Percentiles rank a stretch among this genome's conserved stretches.
Conservation (phyloP, 2,888 invertebrate species). For the Phasia obesa region DNA sequence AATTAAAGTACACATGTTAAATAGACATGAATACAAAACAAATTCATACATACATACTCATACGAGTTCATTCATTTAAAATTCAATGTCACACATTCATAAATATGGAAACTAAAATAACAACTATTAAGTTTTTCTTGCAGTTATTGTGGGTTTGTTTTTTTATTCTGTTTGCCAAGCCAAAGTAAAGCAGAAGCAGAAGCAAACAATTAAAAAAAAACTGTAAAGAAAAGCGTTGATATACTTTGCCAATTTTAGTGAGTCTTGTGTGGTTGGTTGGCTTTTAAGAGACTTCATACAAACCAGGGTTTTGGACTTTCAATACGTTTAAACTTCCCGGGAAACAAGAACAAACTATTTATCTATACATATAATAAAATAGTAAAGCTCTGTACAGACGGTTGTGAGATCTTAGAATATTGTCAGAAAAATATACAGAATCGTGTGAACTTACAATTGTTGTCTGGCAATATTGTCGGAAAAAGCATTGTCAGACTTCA, state of each 20-base stretch:
- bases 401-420: too few species aligned
- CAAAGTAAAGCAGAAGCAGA: slow-evolving; percentile 19
- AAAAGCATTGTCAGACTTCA: too few species aligned
- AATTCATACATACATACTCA: neutral
- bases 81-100: slow-evolving; percentile 38
- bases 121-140: neutral
- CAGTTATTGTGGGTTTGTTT: slow-evolving; percentile 1
- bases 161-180: slow-evolving; percentile 7
- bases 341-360: too few species aligned
- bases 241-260: slow-evolving; percentile 58
- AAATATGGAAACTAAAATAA: neutral
- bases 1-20: slow-evolving; percentile 15
- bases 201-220: slow-evolving; percentile 2
- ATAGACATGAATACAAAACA: neutral
- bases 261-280: slow-evolving; percentile 56
- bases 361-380: too few species aligned
- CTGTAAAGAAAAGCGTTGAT: slow-evolving; percentile 21
- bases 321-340: too few species aligned
- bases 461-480: too few species aligned
- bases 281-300: neutral
- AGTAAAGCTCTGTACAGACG: too few species aligned
- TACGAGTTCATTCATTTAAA: slow-evolving; percentile 29
- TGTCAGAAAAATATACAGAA: too few species aligned
- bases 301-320: neutral
- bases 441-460: too few species aligned